Evolutionary conservation across 2,113 vertebrate genomes (phyloP), one percentile per base, ranked within the genome.

Genomic region (Sakesphorus luctuosus): DNA sequence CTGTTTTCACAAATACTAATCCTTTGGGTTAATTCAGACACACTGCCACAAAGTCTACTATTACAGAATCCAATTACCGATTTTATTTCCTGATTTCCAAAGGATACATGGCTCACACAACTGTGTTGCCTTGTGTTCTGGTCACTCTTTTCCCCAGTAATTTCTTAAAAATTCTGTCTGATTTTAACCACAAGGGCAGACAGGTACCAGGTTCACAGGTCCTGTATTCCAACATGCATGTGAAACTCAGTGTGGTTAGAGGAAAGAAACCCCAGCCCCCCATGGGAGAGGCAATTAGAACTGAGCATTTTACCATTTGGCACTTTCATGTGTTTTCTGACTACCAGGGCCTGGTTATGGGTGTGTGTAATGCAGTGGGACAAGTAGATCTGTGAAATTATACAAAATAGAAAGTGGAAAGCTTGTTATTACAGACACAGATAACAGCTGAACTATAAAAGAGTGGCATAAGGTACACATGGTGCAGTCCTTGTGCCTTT

Each of bases 1-100:
- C 82, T 90, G 46, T 95, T 93, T 88, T 71, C 43, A 74, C 72
- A 81, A 78, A 69, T 80, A 81, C 63, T 86, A 88, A 85, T 74
- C 26, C n/a, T 80, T 63, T 44, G 28, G 44, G 67, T 92, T 74
- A 77, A 84, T 81, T 90, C 73, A 89, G 72, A 94, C 15, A 4
- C 38, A 52, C 31, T 58, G 52, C 58, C 18, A 52, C 15, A 19
- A 88, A 84, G 61, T 47, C 56, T 86, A 3, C 72, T 90, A 52
- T 71, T 87, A 44, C 56, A 84, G 40, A 87, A 90, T 81, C 66
- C 49, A 67, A 75, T 84, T 85, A 82, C 47, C 74, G 71, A 40
- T 36, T 95, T 90, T 3, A 74, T 94, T 93, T 94, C 58, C 67
- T 90, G 21, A 18, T 94, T 90, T 90, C 52, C 61, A 59, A 67